A percentile compares a stretch with the other conserved stretches of the same genome.
Evolutionary conservation across 2,888 invertebrate genomes (phyloP).

Genomic region (Drosophila demipolita): DNA sequence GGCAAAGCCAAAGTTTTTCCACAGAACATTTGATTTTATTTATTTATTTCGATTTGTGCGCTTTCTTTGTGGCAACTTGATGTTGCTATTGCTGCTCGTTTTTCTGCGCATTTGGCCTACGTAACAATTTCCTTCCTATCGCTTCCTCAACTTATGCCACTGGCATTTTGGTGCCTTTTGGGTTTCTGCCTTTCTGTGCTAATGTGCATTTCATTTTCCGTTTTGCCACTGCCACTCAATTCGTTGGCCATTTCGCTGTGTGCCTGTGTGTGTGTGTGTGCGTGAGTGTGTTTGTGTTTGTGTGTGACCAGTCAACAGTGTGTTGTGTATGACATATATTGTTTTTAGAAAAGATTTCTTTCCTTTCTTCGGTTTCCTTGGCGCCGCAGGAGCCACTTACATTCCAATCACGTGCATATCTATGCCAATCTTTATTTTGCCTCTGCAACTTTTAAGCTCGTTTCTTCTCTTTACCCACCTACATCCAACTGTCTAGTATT

Average conservation of each 20-base stretch:
- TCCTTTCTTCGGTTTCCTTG: slow-evolving; percentile 32
- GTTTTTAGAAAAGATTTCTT: slow-evolving; percentile 69
- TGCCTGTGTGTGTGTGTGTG: slow-evolving; percentile 1
- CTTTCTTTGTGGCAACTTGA: slow-evolving; percentile 33
- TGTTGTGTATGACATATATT: slow-evolving; percentile 69
- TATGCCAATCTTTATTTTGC: slow-evolving; percentile 72
- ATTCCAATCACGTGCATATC: slow-evolving; percentile 81
- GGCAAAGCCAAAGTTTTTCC: slow-evolving; percentile 64
- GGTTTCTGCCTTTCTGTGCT: slow-evolving; percentile 38
- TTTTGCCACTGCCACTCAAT: slow-evolving; percentile 69
- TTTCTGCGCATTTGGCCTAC: slow-evolving; percentile 54
- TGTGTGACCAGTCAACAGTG: slow-evolving; percentile 27
- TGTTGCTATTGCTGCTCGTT: slow-evolving; percentile 12
- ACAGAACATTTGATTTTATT: slow-evolving; percentile 76
- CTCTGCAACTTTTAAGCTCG: slow-evolving; percentile 66
- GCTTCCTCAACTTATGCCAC: slow-evolving; percentile 29
- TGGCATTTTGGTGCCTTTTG: slow-evolving; percentile 32
- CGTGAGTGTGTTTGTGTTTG: not conserved
- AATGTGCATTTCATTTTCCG: slow-evolving; percentile 82
- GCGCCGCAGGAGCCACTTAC: slow-evolving; percentile 74
- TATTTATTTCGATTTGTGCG: slow-evolving; percentile 76
- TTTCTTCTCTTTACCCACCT: slow-evolving; percentile 23
- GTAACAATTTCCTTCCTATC: slow-evolving; percentile 70
- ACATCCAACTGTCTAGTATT: slow-evolving; percentile 37
- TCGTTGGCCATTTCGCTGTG: slow-evolving; percentile 66